These are phyloP conservation scores for Drosophila kurseongensis DNA, from an alignment of 1,140 invertebrate species.

Conservation along the genomic window DNA sequence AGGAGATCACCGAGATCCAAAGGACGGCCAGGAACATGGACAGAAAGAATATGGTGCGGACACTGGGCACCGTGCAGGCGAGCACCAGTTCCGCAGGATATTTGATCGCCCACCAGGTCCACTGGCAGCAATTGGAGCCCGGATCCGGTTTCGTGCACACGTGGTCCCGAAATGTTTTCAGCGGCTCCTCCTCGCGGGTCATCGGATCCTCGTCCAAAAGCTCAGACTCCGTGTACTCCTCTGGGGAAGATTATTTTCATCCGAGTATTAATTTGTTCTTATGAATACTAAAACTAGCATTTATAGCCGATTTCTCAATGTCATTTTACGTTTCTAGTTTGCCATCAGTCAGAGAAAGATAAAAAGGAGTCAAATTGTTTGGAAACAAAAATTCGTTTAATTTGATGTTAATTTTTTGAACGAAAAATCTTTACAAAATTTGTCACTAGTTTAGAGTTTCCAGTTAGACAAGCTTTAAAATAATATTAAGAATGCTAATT, in stretches of 20 bases:
- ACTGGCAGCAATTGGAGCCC: background rate
- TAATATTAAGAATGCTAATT: too few species aligned
- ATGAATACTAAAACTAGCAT: too few species aligned
- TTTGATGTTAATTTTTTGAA: too few species aligned
- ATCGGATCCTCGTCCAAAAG: constrained; percentile 47
- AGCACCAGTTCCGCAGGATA: constrained; percentile 47
- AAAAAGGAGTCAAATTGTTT: too few species aligned
- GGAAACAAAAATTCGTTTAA: too few species aligned
- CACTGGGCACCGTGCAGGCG: constrained; percentile 59
- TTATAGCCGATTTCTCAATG: too few species aligned
- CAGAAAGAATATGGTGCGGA: constrained; percentile 76
- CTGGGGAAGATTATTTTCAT: background rate
- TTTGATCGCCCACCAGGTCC: constrained; percentile 49
- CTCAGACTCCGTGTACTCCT: constrained; percentile 1
- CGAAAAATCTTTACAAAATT: too few species aligned
- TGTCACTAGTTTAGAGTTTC: too few species aligned
- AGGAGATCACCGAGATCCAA: constrained; percentile 94
- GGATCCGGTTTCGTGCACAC: constrained; percentile 19
- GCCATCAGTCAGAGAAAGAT: too few species aligned
- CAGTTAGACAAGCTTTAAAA: too few species aligned
- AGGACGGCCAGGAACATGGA: constrained; percentile 94
- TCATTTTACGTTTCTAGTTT: too few species aligned
- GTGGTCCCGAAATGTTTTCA: constrained; percentile 27
- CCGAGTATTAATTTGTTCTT: too few species aligned
- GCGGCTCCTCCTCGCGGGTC: constrained; percentile 11